Evolutionary conservation across 2,797 vertebrate species (phyloP), one percentile per base, ranked within the genome.

Genomic region (Protosalanx chinensis): DNA sequence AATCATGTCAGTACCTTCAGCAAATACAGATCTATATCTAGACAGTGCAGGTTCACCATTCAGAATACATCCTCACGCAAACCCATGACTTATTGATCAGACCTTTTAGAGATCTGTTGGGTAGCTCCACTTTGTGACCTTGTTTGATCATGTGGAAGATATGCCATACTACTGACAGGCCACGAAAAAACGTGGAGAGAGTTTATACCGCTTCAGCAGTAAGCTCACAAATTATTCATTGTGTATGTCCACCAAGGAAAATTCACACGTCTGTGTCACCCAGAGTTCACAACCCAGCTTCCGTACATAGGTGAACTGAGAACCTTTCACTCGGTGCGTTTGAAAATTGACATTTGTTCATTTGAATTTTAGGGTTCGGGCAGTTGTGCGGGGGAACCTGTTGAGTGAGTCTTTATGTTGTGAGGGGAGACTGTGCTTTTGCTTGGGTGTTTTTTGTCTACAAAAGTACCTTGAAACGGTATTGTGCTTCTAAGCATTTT

Each of bases 171-270:
- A 62, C 81, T 70, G 76, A 82, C 78, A 76, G 81, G 77, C 76
- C 73, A 5, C 4, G 27, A 56, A 4, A 4, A 4, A 56, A 56
- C 51, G 51, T 56, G 15, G 18, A 73, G 64, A 84, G 80, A 77
- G 73, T 85, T 87, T 84, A 77, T 74, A 77, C 74, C 30, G 76
- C 71, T 79, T 87, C 80, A 80, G 74, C 71, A 80, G 80, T 77
- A 84, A 84, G 86, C 66, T 27, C 83, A 88, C 82, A 88, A 87
- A 88, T 88, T 77, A 89, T 88, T 90, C 81, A 88, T 79, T 76
- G 77, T 78, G 76, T 73, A 80, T 79, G 82, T 79, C 0, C 73
- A 46, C 41, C 41, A 46, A 76, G 79, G 77, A 58, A 76, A 72
- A 75, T 87, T 88, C 84, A 81, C 87, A 83, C 77, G 53, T 75